phyloP scores from a whole-genome alignment of 30 jellyfish, hydroid and myxozoan genomes.

The Turritopsis dohrnii region DNA sequence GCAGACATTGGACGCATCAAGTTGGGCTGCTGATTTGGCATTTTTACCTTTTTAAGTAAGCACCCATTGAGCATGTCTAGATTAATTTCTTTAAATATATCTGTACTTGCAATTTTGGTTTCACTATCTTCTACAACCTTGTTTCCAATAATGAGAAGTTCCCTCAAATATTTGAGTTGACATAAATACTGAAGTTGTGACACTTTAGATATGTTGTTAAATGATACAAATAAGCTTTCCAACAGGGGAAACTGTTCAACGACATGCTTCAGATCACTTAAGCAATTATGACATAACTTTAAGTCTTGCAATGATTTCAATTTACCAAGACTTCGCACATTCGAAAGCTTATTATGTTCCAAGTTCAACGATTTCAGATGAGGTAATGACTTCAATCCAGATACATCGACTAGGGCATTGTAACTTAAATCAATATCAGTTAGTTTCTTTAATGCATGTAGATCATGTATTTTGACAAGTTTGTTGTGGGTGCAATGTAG shows the following conservation, averaged over 20 bases:
- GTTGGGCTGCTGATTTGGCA: constrained; percentile 7
- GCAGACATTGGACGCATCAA: constrained; percentile 49
- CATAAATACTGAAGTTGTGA: not conserved
- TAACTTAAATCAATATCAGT: constrained; percentile 26
- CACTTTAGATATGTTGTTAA: not conserved
- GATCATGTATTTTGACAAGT: constrained; percentile 11
- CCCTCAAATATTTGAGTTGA: constrained; percentile 10
- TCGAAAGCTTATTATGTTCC: constrained; percentile 17
- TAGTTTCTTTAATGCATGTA: constrained; percentile 27
- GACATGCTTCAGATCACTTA: not conserved
- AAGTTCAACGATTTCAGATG: not conserved
- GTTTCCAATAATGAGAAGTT: constrained; percentile 19
- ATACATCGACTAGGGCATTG: constrained; percentile 8
- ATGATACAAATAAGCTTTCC: constrained; percentile 2
- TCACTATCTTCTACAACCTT: constrained; percentile 7
- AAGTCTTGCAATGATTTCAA: constrained; percentile 16
- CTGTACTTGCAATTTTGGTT: not conserved
- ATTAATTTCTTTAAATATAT: not conserved
- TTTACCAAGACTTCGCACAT: not conserved
- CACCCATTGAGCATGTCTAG: constrained; percentile 14
- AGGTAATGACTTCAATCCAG: constrained; percentile 29
- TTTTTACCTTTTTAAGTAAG: not conserved
- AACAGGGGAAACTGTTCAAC: constrained; percentile 17
- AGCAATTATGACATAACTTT: constrained; percentile 5
- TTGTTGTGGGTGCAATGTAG: constrained; percentile 32